Percentiles rank a stretch among this genome's conserved stretches.
Evolutionary conservation across 2,113 vertebrate genomes (phyloP).

Genomic region (Sander lucioperca): DNA sequence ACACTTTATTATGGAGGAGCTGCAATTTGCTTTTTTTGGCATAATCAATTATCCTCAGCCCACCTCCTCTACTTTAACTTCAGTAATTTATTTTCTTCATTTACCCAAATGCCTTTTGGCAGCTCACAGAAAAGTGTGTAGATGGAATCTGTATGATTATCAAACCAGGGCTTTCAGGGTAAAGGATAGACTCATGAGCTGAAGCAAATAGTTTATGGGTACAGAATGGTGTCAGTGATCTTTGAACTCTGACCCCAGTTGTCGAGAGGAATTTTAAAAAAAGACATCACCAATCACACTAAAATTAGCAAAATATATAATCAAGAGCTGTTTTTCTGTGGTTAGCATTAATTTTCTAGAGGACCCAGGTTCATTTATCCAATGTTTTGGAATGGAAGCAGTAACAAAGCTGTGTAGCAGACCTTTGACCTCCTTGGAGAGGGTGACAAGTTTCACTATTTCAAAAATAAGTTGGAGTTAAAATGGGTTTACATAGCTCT

Average conservation of each 20-base stretch:
- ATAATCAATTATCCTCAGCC: not conserved
- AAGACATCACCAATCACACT: not conserved
- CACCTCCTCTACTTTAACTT: not conserved
- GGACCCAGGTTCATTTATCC: not conserved
- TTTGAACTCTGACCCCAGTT: not conserved
- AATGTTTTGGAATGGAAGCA: not conserved
- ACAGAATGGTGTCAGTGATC: not conserved
- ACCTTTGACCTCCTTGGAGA: not conserved
- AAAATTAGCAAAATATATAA: not conserved
- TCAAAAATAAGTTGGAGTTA: not conserved
- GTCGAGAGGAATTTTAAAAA: not conserved
- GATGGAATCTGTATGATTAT: not conserved
- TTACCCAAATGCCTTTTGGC: not conserved
- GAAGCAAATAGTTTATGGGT: not conserved
- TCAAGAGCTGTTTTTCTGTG: not conserved
- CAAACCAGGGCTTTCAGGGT: not conserved
- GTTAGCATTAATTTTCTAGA: not conserved
- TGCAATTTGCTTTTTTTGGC: constrained; percentile 10
- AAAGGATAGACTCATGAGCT: not conserved
- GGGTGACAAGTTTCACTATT: not conserved
- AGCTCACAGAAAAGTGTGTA: not conserved
- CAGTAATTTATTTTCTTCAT: not conserved
- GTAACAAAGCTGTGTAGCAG: not conserved
- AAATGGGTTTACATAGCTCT: not conserved
- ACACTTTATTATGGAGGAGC: constrained; percentile 14